Evolutionary conservation across 92 coral and sea anemone genomes (phyloP).

Genomic region (Virgularia gustaviana): DNA sequence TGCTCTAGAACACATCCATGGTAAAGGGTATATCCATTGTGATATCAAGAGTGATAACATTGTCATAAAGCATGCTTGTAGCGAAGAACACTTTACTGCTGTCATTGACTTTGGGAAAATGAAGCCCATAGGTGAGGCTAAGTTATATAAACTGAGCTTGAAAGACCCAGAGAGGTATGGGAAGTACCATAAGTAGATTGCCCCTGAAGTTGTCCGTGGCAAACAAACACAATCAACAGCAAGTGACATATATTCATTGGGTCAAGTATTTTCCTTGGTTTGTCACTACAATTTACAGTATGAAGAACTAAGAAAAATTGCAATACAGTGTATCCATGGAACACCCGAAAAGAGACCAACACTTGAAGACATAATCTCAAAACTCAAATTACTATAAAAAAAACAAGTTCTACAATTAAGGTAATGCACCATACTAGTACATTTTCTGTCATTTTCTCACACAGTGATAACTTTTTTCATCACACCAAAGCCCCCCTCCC

Average conservation of each 20-base stretch:
- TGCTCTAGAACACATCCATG: slow-evolving; percentile 47
- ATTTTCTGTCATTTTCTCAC: not conserved
- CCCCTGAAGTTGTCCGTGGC: slow-evolving; percentile 57
- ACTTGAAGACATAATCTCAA: not conserved
- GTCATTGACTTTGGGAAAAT: slow-evolving; percentile 58
- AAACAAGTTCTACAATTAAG: not conserved
- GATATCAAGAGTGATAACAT: slow-evolving; percentile 59
- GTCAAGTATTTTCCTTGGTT: slow-evolving; percentile 47
- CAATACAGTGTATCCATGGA: slow-evolving; percentile 37
- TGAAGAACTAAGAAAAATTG: slow-evolving; percentile 43
- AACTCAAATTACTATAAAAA: not conserved
- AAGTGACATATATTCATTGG: slow-evolving; percentile 61
- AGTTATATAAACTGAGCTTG: slow-evolving; percentile 5
- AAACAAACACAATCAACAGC: slow-evolving; percentile 56
- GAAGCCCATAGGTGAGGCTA: slow-evolving; percentile 22
- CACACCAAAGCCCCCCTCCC: too few relatives aligned
- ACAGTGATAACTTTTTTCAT: too few relatives aligned
- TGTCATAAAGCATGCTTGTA: slow-evolving; percentile 17
- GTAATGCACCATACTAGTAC: not conserved
- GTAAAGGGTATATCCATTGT: slow-evolving; percentile 42
- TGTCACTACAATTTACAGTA: slow-evolving; percentile 36
- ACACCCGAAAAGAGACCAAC: slow-evolving; percentile 34
- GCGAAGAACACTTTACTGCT: slow-evolving; percentile 20
- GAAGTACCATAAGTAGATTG: slow-evolving; percentile 40
- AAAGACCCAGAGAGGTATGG: slow-evolving; percentile 52